Base-by-base conservation (phyloP, 2,888 invertebrate species). In the Pyralis farinalis region DNA sequence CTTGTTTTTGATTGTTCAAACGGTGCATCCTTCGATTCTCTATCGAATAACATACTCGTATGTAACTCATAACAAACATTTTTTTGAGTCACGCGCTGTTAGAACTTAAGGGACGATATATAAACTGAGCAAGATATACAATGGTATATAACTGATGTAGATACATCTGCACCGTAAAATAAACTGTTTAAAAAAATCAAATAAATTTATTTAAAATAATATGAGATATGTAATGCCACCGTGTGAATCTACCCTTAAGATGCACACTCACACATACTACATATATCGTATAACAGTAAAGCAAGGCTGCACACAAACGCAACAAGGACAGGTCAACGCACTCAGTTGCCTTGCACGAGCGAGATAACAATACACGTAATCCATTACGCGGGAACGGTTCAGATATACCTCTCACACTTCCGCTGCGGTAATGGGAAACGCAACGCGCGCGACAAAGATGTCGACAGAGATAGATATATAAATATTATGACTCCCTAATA, bases 261-360 rank as follows among this genome's bases (percentile, higher is more conserved):
- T 86, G 83, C 85, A 86, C 76, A 70, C 58, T 58, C 52, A 77
- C 80, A 78, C 73, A 79, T 63, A 67, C 51, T 7, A 8, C 16
- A 72, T 49, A 65, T 57, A 51, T 49, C 61, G 67, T 79, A 75
- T 81, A 84, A 84, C 84, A 79, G 82, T 83, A 85, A 77, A 82
- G 85, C 86, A 88, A 88, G 87, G 87, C 85, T 87, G 81, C 87
- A 87, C 88, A 88, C 88, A 75, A 58, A 46, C 63, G 44, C 62
- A 88, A 76, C 88, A 88, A 88, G 88, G 88, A 88, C 88, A 88
- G 88, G 87, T 88, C 88, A 87, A 85, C 78, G 87, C 79, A 82
- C 88, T 85, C 78, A 52, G 80, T 87, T 86, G 86, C 88, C 88
- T 88, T 88, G 87, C 80, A 72, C 71, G 76, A 82, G 65, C 63